Conservation (phyloP, 1,140 invertebrate genomes). For the Meteorus sp. region DNA sequence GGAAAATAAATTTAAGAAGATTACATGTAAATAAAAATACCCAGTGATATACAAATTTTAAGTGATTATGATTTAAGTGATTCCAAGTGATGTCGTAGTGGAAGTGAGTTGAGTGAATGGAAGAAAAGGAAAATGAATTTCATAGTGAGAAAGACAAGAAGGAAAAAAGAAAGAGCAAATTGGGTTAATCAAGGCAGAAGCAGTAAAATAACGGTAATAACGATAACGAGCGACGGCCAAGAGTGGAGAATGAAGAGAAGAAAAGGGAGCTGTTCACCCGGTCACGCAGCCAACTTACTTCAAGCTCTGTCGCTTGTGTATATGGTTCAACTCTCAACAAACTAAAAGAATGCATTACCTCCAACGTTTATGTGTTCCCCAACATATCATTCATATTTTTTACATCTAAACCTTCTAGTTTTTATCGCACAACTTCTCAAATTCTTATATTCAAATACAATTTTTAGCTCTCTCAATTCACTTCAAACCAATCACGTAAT, state of each 20-base stretch:
- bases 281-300: slow-evolving; percentile 12
- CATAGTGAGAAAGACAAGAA: not conserved
- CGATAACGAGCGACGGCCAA: slow-evolving; percentile 21
- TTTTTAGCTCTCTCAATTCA: no score
- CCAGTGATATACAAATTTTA: no score
- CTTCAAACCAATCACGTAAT: no score
- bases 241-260: not conserved
- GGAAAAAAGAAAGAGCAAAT: slow-evolving; percentile 18
- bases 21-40: no score
- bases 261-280: not conserved
- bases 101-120: not conserved
- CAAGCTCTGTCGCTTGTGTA: not conserved
- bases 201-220: slow-evolving; percentile 24
- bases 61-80: no score
- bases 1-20: no score
- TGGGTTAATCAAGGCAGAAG: slow-evolving; percentile 27
- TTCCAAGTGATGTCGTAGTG: not conserved
- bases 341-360: not conserved
- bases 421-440: no score
- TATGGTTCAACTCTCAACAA: not conserved
- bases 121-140: not conserved
- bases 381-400: no score
- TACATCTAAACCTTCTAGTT: no score
- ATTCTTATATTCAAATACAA: no score
- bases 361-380: no score